phyloP scores from a whole-genome alignment of 2,888 invertebrate species.

The Polyommatus iphigenia region DNA sequence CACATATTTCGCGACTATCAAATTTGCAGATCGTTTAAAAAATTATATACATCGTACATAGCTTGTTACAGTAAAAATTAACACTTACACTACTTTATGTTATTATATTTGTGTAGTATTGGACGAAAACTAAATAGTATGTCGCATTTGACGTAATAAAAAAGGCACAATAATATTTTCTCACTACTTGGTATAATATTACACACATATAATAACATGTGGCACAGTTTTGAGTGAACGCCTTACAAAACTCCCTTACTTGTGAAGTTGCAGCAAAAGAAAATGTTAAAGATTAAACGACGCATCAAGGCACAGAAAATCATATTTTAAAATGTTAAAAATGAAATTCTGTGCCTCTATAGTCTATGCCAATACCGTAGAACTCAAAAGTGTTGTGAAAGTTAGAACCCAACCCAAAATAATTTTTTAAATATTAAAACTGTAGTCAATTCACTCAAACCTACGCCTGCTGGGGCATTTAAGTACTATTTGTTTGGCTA shows the following conservation, averaged over 20 bases:
- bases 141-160: constrained; percentile 5
- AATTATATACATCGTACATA: constrained; percentile 20
- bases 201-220: constrained; percentile 2
- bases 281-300: background rate
- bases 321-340: too few relatives aligned
- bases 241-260: background rate
- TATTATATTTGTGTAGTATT: constrained; percentile 19
- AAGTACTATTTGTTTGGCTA: constrained; percentile 23
- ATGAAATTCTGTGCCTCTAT: background rate
- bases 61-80: constrained; percentile 24
- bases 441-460: background rate
- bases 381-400: background rate
- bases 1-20: background rate
- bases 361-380: background rate
- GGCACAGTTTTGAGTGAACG: background rate
- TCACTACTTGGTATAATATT: background rate
- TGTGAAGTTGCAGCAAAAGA: background rate
- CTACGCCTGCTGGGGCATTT: constrained; percentile 14
- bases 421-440: background rate
- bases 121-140: background rate
- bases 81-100: constrained; percentile 20
- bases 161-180: constrained; percentile 12
- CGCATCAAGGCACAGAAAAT: background rate
- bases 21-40: constrained; percentile 22
- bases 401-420: background rate